These are phyloP conservation scores for Cottus gobio DNA, from an alignment of 2,113 vertebrate genomes.

Conservation along the genomic window DNA sequence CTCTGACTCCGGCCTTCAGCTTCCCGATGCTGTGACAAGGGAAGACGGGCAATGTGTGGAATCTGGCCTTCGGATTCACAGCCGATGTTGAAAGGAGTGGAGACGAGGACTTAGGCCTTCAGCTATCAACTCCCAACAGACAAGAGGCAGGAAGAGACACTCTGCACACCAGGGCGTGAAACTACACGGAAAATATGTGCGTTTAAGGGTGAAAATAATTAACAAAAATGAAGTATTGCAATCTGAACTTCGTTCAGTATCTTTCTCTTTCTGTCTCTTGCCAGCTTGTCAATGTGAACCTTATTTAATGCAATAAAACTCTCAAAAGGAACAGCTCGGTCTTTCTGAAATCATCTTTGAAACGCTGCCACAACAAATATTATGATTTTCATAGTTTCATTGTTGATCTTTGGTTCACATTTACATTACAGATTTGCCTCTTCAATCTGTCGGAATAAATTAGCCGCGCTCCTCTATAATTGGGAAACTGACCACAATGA, in stretches of 20 bases:
- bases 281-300: background rate
- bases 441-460: constrained; percentile 13
- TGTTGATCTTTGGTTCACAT: background rate
- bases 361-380: background rate
- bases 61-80: background rate
- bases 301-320: background rate
- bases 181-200: background rate
- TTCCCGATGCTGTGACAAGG: background rate
- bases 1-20: background rate
- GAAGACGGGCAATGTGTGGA: background rate
- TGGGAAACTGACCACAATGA: constrained; percentile 35
- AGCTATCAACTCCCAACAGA: background rate
- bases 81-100: background rate
- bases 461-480: background rate
- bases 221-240: background rate
- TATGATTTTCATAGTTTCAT: background rate
- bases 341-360: background rate
- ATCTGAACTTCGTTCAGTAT: background rate
- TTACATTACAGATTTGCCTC: background rate
- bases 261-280: background rate
- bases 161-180: background rate
- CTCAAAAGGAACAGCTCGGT: background rate
- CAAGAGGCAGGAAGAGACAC: background rate
- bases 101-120: background rate
- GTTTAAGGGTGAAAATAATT: background rate